Conservation (phyloP, 2,113 vertebrate species). For the Paramisgurnus dabryanus region DNA sequence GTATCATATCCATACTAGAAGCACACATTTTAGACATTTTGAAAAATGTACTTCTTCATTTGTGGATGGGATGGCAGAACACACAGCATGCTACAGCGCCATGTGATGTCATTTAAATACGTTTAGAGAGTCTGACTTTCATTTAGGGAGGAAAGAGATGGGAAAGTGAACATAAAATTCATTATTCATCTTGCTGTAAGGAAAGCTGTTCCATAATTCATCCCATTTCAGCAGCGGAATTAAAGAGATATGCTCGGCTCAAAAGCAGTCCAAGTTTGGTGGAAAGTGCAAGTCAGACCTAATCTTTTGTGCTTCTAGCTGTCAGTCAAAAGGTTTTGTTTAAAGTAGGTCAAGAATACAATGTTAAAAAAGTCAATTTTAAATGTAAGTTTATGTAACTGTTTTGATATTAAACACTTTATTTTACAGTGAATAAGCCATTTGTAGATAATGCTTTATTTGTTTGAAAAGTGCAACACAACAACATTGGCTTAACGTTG, state of each 20-base stretch:
- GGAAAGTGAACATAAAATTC: conserved; percentile 21
- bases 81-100: background rate
- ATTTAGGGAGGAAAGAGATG: conserved; percentile 10
- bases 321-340: background rate
- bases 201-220: conserved; percentile 50
- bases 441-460: too few species aligned
- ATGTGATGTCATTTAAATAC: conserved; percentile 2
- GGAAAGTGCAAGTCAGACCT: background rate
- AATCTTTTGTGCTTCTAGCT: background rate
- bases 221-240: conserved; percentile 36
- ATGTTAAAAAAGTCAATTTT: too few species aligned
- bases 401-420: too few species aligned
- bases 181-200: conserved; percentile 38
- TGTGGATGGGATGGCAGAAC: too few species aligned
- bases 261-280: background rate
- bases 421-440: too few species aligned
- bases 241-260: conserved; percentile 40
- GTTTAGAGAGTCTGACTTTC: conserved; percentile 2
- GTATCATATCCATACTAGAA: too few species aligned
- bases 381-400: too few species aligned
- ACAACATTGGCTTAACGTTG: too few species aligned
- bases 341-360: too few species aligned
- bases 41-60: too few species aligned
- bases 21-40: too few species aligned
- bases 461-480: too few species aligned